A percentile compares a stretch with the other conserved stretches of the same genome.
Evolutionary conservation across 2,888 invertebrate species (phyloP).

Genomic region (Phrixothrix hirtus): DNA sequence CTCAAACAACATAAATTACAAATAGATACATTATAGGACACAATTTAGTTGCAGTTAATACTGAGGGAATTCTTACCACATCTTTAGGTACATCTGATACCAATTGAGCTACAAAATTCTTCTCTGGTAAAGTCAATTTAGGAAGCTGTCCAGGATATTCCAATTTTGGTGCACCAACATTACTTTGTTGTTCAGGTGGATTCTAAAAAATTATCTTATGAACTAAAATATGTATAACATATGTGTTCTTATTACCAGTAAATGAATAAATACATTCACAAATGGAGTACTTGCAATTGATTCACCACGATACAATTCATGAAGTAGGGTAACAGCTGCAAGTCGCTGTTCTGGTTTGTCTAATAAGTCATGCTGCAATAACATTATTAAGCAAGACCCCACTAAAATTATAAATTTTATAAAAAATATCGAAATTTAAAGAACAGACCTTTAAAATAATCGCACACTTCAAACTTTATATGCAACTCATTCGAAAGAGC

Average conservation of each 20-base stretch:
- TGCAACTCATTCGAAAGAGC: constrained; percentile 74
- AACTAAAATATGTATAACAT: too few species aligned
- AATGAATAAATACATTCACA: constrained; percentile 68
- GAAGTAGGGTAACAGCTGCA: constrained; percentile 68
- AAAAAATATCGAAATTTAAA: too few species aligned
- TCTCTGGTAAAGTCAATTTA: constrained; percentile 65
- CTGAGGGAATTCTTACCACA: too few species aligned
- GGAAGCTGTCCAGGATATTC: constrained; percentile 62
- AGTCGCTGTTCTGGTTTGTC: constrained; percentile 69
- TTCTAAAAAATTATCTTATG: constrained; percentile 45
- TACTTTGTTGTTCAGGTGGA: constrained; percentile 56
- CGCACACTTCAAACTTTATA: constrained; percentile 76
- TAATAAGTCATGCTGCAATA: constrained; percentile 72
- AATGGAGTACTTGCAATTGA: constrained; percentile 71
- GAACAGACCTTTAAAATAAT: constrained; percentile 71
- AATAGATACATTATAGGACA: too few species aligned
- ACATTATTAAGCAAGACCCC: constrained; percentile 63
- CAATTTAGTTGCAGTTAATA: too few species aligned
- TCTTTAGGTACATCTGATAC: constrained; percentile 70
- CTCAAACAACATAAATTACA: too few species aligned
- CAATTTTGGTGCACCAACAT: constrained; percentile 53
- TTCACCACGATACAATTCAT: constrained; percentile 72
- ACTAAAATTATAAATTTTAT: too few species aligned
- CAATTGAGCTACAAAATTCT: constrained; percentile 72
- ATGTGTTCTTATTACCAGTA: constrained; percentile 62